Evolutionary conservation across 2,797 vertebrate species (phyloP).

Genomic region (Merluccius polli): DNA sequence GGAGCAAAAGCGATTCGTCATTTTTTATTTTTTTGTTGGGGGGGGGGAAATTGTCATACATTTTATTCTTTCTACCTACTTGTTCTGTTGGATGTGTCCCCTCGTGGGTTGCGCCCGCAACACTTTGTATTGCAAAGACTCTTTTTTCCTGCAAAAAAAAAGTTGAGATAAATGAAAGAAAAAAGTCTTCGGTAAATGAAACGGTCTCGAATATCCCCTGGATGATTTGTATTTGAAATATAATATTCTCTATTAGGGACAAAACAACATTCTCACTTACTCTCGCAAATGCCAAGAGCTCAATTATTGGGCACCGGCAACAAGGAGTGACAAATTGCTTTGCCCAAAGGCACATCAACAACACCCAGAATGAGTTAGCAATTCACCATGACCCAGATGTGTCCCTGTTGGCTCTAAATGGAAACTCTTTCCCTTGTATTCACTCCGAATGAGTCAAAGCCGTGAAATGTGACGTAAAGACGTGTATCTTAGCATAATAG

Average conservation of each 20-base stretch:
- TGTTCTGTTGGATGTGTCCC: neutral
- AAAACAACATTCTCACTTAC: neutral
- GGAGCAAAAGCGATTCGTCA: conserved; percentile 2
- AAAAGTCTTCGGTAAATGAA: neutral
- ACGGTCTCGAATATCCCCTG: neutral
- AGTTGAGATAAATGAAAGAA: neutral
- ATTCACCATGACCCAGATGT: neutral
- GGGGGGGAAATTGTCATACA: neutral
- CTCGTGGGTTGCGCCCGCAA: neutral
- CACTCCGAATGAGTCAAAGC: neutral
- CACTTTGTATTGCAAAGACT: neutral
- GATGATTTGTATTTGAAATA: conserved; percentile 1
- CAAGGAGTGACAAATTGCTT: neutral
- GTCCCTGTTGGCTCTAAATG: neutral
- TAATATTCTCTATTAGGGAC: neutral
- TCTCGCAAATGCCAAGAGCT: neutral
- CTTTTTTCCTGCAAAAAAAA: neutral
- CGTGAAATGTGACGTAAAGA: neutral
- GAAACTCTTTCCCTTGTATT: neutral
- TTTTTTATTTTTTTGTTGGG: neutral
- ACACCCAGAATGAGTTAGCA: neutral
- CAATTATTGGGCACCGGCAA: neutral
- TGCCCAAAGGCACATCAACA: conserved; percentile 2
- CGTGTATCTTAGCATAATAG: neutral
- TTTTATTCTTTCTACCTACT: neutral